These are phyloP conservation scores for Chelonia mydas DNA, from an alignment of 2,797 vertebrate species.

Conservation along the genomic window DNA sequence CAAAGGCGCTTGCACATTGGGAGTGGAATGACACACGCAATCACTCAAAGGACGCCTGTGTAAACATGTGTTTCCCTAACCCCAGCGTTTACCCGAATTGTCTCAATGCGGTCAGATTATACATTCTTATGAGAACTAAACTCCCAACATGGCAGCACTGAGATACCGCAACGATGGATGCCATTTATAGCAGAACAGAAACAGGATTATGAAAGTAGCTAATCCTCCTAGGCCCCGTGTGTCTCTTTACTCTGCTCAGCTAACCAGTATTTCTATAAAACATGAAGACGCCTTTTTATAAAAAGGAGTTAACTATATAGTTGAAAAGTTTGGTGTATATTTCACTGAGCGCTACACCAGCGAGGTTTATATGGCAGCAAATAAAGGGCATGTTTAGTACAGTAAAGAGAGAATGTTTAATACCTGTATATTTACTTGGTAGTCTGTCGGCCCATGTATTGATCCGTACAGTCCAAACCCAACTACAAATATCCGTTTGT, in stretches of 20 bases:
- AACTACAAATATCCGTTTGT: slow-evolving; percentile 95
- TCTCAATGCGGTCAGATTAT: not conserved
- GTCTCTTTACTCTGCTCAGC: slow-evolving; percentile 20
- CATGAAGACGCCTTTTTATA: not conserved
- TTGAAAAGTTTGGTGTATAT: not conserved
- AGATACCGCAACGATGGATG: not conserved
- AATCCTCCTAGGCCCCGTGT: slow-evolving; percentile 34
- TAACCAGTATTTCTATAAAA: not conserved
- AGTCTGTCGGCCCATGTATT: slow-evolving; percentile 97
- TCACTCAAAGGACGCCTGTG: not conserved
- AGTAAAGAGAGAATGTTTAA: not conserved
- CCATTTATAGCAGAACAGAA: not conserved
- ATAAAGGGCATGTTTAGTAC: not conserved
- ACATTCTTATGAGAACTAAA: not conserved
- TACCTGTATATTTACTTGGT: slow-evolving; percentile 99
- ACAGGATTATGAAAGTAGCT: not conserved
- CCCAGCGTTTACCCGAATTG: not conserved
- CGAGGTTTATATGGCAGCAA: not conserved
- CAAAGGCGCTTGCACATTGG: too few species aligned
- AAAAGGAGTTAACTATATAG: not conserved
- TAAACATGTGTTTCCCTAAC: not conserved
- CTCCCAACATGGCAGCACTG: not conserved
- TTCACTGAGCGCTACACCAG: not conserved
- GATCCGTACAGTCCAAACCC: slow-evolving; percentile 98
- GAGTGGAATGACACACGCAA: not conserved